phyloP scores from a whole-genome alignment of 2,113 vertebrate genomes.

The Patagioenas fasciata region DNA sequence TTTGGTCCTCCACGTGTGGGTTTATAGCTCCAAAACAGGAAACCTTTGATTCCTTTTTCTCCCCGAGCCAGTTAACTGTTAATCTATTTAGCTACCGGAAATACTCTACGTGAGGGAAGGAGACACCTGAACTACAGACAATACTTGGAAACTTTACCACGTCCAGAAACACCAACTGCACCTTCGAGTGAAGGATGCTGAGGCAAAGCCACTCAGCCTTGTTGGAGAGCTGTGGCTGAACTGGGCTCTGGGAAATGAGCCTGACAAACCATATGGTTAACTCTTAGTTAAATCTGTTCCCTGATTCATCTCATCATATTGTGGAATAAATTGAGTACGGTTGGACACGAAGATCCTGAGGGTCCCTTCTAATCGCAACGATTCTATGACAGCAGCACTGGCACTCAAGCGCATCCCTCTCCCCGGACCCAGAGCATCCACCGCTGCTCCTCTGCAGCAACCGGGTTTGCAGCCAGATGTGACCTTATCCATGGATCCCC shows the following conservation, averaged over 20 bases:
- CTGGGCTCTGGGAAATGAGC: background rate
- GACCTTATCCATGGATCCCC: background rate
- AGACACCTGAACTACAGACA: background rate
- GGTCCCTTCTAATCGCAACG: no score
- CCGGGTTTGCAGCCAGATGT: background rate
- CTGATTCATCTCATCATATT: background rate
- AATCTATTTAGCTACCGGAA: conserved; percentile 17
- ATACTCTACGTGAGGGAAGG: background rate
- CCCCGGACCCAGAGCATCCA: fast-evolving
- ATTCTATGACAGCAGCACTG: background rate
- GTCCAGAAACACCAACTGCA: background rate
- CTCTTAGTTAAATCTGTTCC: background rate
- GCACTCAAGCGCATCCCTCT: background rate
- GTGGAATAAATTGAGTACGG: background rate
- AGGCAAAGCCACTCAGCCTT: background rate
- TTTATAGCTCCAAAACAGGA: conserved; percentile 32
- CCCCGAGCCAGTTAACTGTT: background rate
- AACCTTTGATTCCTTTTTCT: conserved; percentile 15
- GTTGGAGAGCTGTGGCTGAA: fast-evolving
- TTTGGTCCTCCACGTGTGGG: background rate
- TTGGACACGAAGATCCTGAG: no score
- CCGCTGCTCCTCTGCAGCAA: background rate
- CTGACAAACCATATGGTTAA: background rate
- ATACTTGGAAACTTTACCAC: background rate
- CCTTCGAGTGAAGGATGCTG: background rate